Conservation (phyloP, 2,113 vertebrate species). For the Myanophis thanlyinensis region DNA sequence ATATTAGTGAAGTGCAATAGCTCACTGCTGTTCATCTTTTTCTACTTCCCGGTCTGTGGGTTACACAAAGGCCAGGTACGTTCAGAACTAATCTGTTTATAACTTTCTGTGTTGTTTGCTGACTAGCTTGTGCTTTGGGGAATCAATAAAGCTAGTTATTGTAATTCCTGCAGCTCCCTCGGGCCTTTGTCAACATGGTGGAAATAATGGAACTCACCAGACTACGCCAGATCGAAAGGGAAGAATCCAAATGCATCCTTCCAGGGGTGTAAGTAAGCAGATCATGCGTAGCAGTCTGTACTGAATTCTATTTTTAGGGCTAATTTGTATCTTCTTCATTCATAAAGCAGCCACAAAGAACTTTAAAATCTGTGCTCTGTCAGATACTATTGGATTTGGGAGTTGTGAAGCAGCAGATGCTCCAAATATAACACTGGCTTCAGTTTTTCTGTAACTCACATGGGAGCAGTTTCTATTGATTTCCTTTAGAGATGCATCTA, state of each 20-base stretch:
- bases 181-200: constrained; percentile 81
- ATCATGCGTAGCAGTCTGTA: not conserved
- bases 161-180: constrained; percentile 79
- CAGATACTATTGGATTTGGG: constrained; percentile 2
- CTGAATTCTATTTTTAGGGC: constrained; percentile 22
- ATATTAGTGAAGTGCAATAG: not conserved
- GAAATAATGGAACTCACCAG: constrained; percentile 79
- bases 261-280: constrained; percentile 70
- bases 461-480: constrained; percentile 7
- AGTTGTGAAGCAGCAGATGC: constrained; percentile 7
- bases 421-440: constrained; percentile 1
- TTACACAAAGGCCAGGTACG: not conserved
- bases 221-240: constrained; percentile 72
- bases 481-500: not conserved
- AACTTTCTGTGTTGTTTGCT: constrained; percentile 38
- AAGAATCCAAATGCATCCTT: constrained; percentile 68
- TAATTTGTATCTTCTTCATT: constrained; percentile 9
- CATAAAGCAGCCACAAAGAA: constrained; percentile 6
- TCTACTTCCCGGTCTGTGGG: not conserved
- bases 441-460: not conserved
- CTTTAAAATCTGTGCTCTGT: not conserved
- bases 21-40: constrained; percentile 4
- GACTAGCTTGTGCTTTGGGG: constrained; percentile 45
- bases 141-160: constrained; percentile 38
- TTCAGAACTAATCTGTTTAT: constrained; percentile 23